A percentile compares a stretch with the other conserved stretches of the same genome.
phyloP scores from a whole-genome alignment of 2,797 vertebrate genomes.

The Cygnus olor region DNA sequence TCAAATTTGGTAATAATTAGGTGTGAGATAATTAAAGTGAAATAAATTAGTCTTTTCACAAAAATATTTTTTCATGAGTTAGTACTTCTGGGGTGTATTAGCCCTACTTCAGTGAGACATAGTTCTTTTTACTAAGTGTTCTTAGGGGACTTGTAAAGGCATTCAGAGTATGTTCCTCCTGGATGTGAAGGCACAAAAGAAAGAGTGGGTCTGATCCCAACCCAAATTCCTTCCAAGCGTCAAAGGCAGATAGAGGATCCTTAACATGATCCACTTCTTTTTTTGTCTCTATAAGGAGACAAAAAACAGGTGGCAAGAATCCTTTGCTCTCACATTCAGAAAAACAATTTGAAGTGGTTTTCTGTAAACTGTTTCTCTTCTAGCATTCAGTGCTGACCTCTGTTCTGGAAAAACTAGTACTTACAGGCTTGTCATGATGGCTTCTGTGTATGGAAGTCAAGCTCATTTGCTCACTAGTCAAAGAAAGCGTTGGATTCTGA shows the following conservation, averaged over 20 bases:
- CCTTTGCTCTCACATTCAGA: neutral
- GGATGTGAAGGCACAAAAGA: neutral
- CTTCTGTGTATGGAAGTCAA: neutral
- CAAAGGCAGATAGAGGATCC: neutral
- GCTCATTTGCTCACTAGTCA: neutral
- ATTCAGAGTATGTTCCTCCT: neutral
- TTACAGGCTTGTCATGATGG: neutral
- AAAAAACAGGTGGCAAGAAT: neutral
- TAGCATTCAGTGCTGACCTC: neutral
- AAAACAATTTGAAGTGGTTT: neutral
- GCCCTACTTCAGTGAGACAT: neutral
- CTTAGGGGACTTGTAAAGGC: neutral
- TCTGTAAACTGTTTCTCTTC: neutral
- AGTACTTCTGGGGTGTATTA: neutral
- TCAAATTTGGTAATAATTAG: neutral
- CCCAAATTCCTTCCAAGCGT: neutral
- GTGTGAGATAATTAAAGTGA: neutral
- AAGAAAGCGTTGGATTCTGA: neutral
- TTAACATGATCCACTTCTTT: neutral
- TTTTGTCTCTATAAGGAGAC: neutral
- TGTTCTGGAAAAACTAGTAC: neutral
- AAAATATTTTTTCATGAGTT: neutral
- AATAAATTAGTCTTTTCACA: neutral
- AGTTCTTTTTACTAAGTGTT: neutral
- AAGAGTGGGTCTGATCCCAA: neutral